Percentiles rank a stretch among this genome's conserved stretches.
Evolutionary conservation across 2,797 vertebrate species (phyloP).

Genomic region (Danio choprae): DNA sequence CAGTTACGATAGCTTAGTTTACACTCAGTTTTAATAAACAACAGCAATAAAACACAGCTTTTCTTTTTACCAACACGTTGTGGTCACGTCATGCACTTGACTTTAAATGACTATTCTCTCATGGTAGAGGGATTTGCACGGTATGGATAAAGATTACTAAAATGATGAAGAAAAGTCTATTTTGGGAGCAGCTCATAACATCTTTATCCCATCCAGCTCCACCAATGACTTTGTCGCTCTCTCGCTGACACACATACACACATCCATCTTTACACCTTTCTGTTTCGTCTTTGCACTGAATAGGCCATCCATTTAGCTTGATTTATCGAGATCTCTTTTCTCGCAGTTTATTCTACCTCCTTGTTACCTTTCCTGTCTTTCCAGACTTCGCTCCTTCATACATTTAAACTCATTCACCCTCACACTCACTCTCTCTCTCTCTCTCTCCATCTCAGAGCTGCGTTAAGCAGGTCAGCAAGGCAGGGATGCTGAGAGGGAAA

Average conservation of each 20-base stretch:
- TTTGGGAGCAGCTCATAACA: conserved; percentile 50
- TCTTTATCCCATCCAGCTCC: conserved; percentile 45
- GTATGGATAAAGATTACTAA: conserved; percentile 44
- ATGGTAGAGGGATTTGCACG: conserved; percentile 36
- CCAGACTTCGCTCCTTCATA: conserved; percentile 25
- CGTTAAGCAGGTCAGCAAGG: conserved; percentile 60
- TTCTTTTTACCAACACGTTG: conserved; percentile 7
- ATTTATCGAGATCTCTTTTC: conserved; percentile 29
- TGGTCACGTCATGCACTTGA: conserved; percentile 25
- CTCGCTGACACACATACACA: conserved; percentile 44
- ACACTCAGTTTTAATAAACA: not conserved
- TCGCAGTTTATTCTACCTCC: conserved; percentile 19
- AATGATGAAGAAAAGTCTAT: conserved; percentile 53
- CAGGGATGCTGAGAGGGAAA: conserved; percentile 51
- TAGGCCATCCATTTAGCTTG: conserved; percentile 36
- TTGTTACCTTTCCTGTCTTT: conserved; percentile 22
- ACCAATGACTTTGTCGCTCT: conserved; percentile 27
- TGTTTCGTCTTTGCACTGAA: conserved; percentile 34
- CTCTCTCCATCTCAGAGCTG: conserved; percentile 46
- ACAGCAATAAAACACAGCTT: not conserved
- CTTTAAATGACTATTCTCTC: conserved; percentile 37
- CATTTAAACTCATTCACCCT: conserved; percentile 22
- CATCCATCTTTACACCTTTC: conserved; percentile 38
- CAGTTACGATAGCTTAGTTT: not conserved
- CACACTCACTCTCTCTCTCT: conserved; percentile 10